Conservation (phyloP, 1,140 invertebrate species). For the Spodoptera litura region DNA sequence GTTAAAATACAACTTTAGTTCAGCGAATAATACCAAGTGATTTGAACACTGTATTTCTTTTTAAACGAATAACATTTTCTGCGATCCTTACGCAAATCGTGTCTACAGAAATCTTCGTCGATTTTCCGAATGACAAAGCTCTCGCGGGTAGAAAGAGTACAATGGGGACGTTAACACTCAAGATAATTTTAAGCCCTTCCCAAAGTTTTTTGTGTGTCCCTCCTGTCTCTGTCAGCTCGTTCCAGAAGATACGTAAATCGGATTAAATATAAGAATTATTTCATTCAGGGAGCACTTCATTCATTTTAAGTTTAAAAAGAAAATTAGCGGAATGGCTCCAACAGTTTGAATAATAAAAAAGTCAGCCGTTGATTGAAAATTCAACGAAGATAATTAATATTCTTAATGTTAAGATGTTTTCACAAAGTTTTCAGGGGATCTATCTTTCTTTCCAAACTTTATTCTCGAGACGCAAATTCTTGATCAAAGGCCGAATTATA, state of each 20-base stretch:
- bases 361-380: constrained; percentile 30
- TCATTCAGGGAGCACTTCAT: constrained; percentile 8
- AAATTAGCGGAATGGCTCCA: constrained; percentile 32
- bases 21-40: background rate
- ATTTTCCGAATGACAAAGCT: background rate
- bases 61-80: background rate
- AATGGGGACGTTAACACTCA: constrained; percentile 11
- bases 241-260: constrained; percentile 16
- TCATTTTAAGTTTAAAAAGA: constrained; percentile 35
- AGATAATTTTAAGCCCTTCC: constrained; percentile 14
- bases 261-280: constrained; percentile 44
- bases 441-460: constrained; percentile 5
- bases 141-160: constrained; percentile 3
- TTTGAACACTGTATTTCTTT: background rate
- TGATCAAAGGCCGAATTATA: no score
- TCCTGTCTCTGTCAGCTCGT: background rate
- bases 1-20: background rate
- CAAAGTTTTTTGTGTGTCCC: constrained; percentile 4
- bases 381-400: constrained; percentile 16
- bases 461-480: background rate
- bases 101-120: constrained; percentile 1
- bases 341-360: constrained; percentile 36
- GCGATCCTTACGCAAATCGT: background rate
- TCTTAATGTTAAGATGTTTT: constrained; percentile 12
- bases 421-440: constrained; percentile 14